phyloP scores from a whole-genome alignment of 2,888 invertebrate species.

The Phlogophora meticulosa region DNA sequence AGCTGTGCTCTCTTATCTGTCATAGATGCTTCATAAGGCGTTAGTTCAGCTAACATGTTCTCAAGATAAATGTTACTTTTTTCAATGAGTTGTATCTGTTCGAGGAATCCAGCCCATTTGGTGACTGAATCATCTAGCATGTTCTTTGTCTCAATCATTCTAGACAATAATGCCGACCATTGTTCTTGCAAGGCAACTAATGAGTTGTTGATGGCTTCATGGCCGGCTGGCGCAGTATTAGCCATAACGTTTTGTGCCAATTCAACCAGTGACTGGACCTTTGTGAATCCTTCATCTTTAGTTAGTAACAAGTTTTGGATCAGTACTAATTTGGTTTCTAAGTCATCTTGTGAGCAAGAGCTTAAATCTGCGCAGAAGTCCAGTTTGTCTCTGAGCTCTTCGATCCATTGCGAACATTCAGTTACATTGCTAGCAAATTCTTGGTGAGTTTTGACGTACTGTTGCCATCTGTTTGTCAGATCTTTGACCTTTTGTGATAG shows the following conservation, averaged over 20 bases:
- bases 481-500: constrained; percentile 98
- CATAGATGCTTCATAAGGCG: constrained; percentile 95
- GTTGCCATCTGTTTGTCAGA: constrained; percentile 97
- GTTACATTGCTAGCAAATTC: constrained; percentile 95
- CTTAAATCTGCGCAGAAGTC: constrained; percentile 96
- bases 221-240: constrained; percentile 97
- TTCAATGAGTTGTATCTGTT: constrained; percentile 96
- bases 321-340: constrained; percentile 95
- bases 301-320: constrained; percentile 96
- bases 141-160: constrained; percentile 97
- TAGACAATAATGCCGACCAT: constrained; percentile 96
- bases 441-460: constrained; percentile 96
- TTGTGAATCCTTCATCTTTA: constrained; percentile 97
- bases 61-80: constrained; percentile 96
- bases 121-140: constrained; percentile 97
- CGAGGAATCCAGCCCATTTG: constrained; percentile 97
- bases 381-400: constrained; percentile 95
- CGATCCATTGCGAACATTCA: constrained; percentile 96
- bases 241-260: constrained; percentile 97
- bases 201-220: constrained; percentile 96
- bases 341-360: constrained; percentile 95
- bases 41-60: constrained; percentile 93
- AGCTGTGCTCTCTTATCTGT: constrained; percentile 96
- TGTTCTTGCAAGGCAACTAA: constrained; percentile 96
- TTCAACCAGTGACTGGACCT: constrained; percentile 97